A percentile compares a stretch with the other conserved stretches of the same genome.
Evolutionary conservation across 1,140 invertebrate species (phyloP).

Genomic region (Galendromus occidentalis): DNA sequence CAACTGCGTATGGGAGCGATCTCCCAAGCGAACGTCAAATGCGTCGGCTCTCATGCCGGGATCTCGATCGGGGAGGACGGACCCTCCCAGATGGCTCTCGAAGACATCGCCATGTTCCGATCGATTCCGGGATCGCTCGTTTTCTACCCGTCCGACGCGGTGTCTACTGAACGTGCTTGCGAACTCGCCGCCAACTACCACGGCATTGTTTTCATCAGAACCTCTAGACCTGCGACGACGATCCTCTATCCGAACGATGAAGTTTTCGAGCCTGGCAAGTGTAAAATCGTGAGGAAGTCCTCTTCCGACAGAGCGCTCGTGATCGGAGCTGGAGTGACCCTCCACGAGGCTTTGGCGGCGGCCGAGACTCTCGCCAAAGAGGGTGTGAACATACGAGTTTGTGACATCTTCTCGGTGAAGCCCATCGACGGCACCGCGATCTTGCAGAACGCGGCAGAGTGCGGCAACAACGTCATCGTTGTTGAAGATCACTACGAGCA

Average conservation of each 20-base stretch:
- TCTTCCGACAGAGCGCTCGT: constrained; percentile 54
- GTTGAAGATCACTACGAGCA: constrained; percentile 94
- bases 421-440: constrained; percentile 67
- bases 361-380: constrained; percentile 47
- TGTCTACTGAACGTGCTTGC: constrained; percentile 72
- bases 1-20: constrained; percentile 96
- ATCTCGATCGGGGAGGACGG: constrained; percentile 83
- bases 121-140: constrained; percentile 73
- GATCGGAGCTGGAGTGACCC: constrained; percentile 76
- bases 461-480: constrained; percentile 61
- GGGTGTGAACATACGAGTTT: constrained; percentile 46
- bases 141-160: constrained; percentile 92
- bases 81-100: constrained; percentile 97
- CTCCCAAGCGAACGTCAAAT: constrained; percentile 92
- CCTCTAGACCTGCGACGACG: constrained; percentile 68
- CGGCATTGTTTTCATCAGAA: constrained; percentile 88
- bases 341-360: constrained; percentile 72
- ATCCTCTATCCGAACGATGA: constrained; percentile 76
- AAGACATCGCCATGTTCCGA: constrained; percentile 91
- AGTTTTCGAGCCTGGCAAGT: constrained; percentile 44
- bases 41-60: constrained; percentile 81
- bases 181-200: constrained; percentile 88
- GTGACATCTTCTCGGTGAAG: constrained; percentile 91
- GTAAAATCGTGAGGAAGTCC: constrained; percentile 44
- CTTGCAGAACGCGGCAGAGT: constrained; percentile 50